Conservation (phyloP, 2,113 vertebrate species). For the Centrocercus urophasianus region DNA sequence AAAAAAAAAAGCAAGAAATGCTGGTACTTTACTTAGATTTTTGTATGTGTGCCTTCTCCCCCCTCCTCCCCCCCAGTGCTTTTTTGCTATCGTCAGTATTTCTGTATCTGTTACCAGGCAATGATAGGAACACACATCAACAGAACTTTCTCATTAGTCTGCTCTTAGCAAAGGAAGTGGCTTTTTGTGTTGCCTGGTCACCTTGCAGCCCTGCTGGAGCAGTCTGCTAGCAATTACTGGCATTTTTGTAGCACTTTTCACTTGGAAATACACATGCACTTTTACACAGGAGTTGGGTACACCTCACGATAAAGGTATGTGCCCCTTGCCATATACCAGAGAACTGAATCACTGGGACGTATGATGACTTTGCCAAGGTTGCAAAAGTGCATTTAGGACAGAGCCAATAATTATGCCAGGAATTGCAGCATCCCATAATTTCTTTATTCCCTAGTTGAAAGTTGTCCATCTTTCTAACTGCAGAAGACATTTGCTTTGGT, state of each 20-base stretch:
- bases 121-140: not conserved
- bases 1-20: not conserved
- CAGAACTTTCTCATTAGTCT: not conserved
- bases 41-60: no score
- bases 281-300: not conserved
- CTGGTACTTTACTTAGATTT: not conserved
- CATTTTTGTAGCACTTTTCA: not conserved
- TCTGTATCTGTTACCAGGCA: not conserved
- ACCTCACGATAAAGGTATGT: not conserved
- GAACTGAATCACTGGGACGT: not conserved
- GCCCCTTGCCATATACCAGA: not conserved
- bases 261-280: accelerated
- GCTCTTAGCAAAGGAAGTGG: not conserved
- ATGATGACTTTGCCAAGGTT: not conserved
- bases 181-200: not conserved
- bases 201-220: not conserved
- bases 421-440: not conserved
- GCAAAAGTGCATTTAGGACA: not conserved
- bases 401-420: not conserved
- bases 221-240: not conserved
- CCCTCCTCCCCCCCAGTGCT: not conserved
- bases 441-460: not conserved
- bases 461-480: not conserved
- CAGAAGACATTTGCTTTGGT: not conserved
- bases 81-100: not conserved